Percentiles rank a stretch among this genome's conserved stretches.
These are phyloP conservation scores for Dilophus febrilis DNA, from an alignment of 2,888 invertebrate species.

Conservation along the genomic window DNA sequence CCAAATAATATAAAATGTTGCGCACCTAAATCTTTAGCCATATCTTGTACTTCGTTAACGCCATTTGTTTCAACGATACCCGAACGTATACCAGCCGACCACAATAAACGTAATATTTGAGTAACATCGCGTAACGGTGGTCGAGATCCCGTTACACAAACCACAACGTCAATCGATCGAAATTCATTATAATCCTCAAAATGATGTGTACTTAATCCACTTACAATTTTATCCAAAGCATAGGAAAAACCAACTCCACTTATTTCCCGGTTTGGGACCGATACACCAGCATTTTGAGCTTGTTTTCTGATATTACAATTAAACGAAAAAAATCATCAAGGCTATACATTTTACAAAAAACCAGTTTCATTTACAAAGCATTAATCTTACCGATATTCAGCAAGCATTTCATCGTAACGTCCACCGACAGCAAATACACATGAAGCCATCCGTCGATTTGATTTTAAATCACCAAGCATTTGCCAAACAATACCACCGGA, in stretches of 20 bases:
- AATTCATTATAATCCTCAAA: constrained; percentile 33
- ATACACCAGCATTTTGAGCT: constrained; percentile 24
- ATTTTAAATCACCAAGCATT: constrained; percentile 25
- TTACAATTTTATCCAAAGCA: constrained; percentile 60
- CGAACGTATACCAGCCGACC: constrained; percentile 51
- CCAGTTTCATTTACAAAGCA: no score
- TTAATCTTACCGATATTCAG: constrained; percentile 48
- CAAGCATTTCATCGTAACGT: constrained; percentile 69
- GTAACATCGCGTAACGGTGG: constrained; percentile 37
- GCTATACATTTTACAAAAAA: neutral
- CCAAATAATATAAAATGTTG: constrained; percentile 41
- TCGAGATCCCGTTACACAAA: constrained; percentile 45
- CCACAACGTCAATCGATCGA: constrained; percentile 41
- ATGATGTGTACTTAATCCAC: constrained; percentile 34
- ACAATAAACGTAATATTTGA: constrained; percentile 43
- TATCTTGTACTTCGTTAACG: constrained; percentile 47
- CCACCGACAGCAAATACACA: constrained; percentile 78
- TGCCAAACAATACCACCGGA: constrained; percentile 43
- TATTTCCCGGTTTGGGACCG: constrained; percentile 20
- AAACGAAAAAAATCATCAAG: constrained; percentile 7
- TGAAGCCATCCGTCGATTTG: constrained; percentile 23
- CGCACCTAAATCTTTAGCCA: constrained; percentile 40
- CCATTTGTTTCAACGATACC: constrained; percentile 41
- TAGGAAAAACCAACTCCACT: constrained; percentile 70
- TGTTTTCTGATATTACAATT: constrained; percentile 19